Conservation (phyloP, 2,797 vertebrate genomes). For the Arnoldichthys spilopterus region DNA sequence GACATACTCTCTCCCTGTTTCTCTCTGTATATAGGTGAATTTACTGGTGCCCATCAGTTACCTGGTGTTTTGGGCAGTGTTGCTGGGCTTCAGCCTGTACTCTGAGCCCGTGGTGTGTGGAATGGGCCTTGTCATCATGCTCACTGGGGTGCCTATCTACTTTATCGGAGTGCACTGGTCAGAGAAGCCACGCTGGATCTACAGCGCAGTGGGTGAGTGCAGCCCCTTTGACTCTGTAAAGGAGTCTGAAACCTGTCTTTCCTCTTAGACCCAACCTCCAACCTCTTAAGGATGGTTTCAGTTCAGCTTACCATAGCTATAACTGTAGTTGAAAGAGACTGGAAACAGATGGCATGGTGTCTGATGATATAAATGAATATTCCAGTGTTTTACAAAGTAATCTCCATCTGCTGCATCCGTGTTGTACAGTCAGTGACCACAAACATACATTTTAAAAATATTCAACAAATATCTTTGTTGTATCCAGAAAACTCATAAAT, state of each 20-base stretch:
- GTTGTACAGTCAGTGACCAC: not conserved
- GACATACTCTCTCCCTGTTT: not conserved
- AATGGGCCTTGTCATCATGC: constrained; percentile 92
- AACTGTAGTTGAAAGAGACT: no score
- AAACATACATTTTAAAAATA: not conserved
- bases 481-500: no score
- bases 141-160: constrained; percentile 96
- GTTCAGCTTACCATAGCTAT: no score
- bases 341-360: no score
- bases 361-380: no score
- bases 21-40: constrained; percentile 83
- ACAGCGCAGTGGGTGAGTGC: constrained; percentile 83
- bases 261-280: no score
- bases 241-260: no score
- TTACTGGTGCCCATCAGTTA: constrained; percentile 88
- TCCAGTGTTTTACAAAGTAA: no score
- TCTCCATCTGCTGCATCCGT: not conserved
- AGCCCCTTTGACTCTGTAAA: not conserved
- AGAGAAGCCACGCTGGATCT: constrained; percentile 93
- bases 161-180: constrained; percentile 94
- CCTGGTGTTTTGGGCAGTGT: constrained; percentile 93
- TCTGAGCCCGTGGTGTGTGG: constrained; percentile 95
- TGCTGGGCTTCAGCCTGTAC: constrained; percentile 95
- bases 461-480: not conserved
- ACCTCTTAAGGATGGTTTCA: no score